Percentiles rank a stretch among this genome's conserved stretches.
Evolutionary conservation across 92 coral and sea anemone genomes (phyloP).

Genomic region (Porites cylindrica): DNA sequence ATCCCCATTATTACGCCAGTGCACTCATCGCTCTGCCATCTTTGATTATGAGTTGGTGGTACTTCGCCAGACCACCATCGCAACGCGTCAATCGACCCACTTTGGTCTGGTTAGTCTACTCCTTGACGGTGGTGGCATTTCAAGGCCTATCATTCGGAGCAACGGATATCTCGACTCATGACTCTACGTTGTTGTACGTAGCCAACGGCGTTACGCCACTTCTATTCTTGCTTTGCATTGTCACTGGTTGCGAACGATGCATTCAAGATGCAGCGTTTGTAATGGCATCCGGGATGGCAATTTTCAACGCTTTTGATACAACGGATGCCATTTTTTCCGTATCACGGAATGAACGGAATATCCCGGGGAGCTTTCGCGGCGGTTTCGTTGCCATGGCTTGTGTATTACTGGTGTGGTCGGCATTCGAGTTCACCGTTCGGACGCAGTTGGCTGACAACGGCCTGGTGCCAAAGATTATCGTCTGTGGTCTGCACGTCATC

Average conservation of each 20-base stretch:
- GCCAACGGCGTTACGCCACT: conserved; percentile 8
- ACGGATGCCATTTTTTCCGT: not conserved
- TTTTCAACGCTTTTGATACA: not conserved
- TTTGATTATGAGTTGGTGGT: conserved; percentile 3
- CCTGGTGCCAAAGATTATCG: not conserved
- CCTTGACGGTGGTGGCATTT: not conserved
- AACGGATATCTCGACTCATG: not conserved
- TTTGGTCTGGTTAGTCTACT: not conserved
- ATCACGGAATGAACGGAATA: not conserved
- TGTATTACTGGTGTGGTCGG: not conserved
- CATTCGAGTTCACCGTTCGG: conserved; percentile 4
- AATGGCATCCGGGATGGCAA: not conserved
- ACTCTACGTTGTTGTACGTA: not conserved
- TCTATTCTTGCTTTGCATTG: not conserved
- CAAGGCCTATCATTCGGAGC: not conserved
- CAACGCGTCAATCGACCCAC: not conserved
- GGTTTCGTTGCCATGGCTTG: not conserved
- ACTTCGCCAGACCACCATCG: conserved; percentile 3
- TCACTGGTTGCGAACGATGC: not conserved
- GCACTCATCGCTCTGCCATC: conserved; percentile 6
- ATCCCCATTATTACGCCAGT: not conserved
- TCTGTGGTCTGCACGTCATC: too few species aligned
- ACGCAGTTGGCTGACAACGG: not conserved
- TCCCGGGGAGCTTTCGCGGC: not conserved
- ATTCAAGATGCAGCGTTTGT: not conserved